A percentile compares a stretch with the other conserved stretches of the same genome.
Evolutionary conservation across 2,113 vertebrate species (phyloP).

Genomic region (Amphiprion ocellaris): DNA sequence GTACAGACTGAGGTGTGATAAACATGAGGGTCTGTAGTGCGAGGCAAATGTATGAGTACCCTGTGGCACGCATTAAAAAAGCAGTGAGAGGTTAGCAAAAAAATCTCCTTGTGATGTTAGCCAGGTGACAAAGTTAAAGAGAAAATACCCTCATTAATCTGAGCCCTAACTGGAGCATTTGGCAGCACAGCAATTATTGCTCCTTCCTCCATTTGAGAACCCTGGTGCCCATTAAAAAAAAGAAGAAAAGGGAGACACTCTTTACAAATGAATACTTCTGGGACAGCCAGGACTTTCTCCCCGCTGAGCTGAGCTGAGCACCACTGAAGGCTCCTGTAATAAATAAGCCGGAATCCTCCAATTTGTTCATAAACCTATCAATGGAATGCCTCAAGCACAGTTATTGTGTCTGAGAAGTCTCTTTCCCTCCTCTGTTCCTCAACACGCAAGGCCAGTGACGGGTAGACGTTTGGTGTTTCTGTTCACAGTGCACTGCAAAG

Average conservation of each 20-base stretch:
- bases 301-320: slow-evolving; percentile 48
- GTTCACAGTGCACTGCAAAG: neutral
- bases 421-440: slow-evolving; percentile 30
- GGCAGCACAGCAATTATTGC: slow-evolving; percentile 58
- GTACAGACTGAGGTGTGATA: neutral
- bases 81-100: neutral
- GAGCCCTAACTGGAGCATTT: slow-evolving; percentile 70
- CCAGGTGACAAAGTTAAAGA: slow-evolving; percentile 52
- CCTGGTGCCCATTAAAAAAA: slow-evolving; percentile 59
- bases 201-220: slow-evolving; percentile 51
- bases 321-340: slow-evolving; percentile 46
- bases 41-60: neutral
- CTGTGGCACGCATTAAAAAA: neutral
- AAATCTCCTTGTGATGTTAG: slow-evolving; percentile 37
- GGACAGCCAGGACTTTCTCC: slow-evolving; percentile 55
- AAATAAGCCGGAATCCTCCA: slow-evolving; percentile 55
- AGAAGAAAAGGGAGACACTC: slow-evolving; percentile 40
- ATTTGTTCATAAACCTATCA: slow-evolving; percentile 63
- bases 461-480: neutral
- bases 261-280: slow-evolving; percentile 70
- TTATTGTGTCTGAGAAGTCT: slow-evolving; percentile 18
- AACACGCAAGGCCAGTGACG: slow-evolving; percentile 16
- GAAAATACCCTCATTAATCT: slow-evolving; percentile 61
- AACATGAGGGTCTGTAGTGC: too few species aligned
- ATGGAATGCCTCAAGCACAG: slow-evolving; percentile 29